These are phyloP conservation scores for Dysidea cf. avara DNA, from an alignment of 37 sponge, comb jelly and placozoan species.

Conservation along the genomic window DNA sequence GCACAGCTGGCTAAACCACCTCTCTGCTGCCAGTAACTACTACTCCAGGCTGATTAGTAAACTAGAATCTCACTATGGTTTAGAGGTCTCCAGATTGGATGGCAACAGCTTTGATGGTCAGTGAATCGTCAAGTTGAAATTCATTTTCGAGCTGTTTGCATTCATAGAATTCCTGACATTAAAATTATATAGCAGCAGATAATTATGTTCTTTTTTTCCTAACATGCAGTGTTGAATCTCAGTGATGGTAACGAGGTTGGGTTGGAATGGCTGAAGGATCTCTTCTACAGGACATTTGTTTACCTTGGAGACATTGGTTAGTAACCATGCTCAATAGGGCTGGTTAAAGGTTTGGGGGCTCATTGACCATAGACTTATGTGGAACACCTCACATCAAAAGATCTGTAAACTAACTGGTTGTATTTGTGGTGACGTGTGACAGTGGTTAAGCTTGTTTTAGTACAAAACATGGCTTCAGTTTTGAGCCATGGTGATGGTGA, in stretches of 20 bases:
- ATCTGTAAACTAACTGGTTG: too few relatives aligned
- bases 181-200: too few relatives aligned
- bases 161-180: too few relatives aligned
- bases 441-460: too few relatives aligned
- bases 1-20: constrained; percentile 29
- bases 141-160: too few relatives aligned
- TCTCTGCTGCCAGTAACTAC: constrained; percentile 20
- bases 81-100: constrained; percentile 23
- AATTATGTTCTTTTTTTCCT: too few relatives aligned
- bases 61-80: constrained; percentile 35
- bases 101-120: constrained; percentile 25
- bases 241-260: not conserved
- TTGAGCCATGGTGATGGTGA: too few relatives aligned
- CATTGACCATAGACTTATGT: too few relatives aligned
- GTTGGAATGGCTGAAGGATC: constrained; percentile 47
- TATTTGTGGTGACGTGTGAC: too few relatives aligned
- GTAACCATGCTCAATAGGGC: not conserved
- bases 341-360: not conserved
- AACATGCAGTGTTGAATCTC: too few relatives aligned
- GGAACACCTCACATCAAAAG: too few relatives aligned
- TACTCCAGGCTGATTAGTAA: constrained; percentile 34
- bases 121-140: not conserved
- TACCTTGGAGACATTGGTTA: constrained; percentile 79
- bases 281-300: constrained; percentile 52
- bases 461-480: too few relatives aligned